Evolutionary conservation across 2,888 invertebrate species (phyloP).

Genomic region (Lamellibrachia columna): DNA sequence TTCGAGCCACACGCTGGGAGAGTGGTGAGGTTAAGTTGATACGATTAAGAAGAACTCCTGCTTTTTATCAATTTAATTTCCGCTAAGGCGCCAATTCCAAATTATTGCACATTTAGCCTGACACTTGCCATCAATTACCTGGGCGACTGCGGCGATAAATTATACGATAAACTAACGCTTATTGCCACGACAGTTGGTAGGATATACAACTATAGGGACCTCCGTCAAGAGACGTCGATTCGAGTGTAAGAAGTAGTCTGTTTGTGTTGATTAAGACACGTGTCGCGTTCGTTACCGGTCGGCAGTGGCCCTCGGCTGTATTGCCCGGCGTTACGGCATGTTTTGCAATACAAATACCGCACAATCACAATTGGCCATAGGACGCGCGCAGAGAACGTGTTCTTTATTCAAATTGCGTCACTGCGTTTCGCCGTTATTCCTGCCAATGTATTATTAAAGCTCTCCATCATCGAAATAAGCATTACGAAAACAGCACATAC

Average conservation of each 20-base stretch:
- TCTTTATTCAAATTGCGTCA: conserved; percentile 16
- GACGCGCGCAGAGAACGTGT: neutral
- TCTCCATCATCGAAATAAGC: neutral
- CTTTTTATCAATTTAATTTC: neutral
- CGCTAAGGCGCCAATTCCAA: neutral
- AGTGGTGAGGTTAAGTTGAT: neutral
- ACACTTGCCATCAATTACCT: neutral
- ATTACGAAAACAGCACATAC: conserved; percentile 16
- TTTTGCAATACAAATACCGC: neutral
- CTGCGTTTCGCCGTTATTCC: neutral
- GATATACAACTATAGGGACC: no score
- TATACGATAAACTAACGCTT: no score
- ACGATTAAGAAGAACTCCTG: neutral
- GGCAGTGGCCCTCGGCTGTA: neutral
- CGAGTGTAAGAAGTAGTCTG: neutral
- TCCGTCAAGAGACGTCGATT: no score
- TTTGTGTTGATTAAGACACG: neutral
- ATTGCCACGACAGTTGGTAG: no score
- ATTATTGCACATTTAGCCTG: neutral
- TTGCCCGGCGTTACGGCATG: neutral
- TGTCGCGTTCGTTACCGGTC: neutral
- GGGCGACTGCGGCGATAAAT: neutral
- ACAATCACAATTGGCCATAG: neutral
- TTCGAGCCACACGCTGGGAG: neutral
- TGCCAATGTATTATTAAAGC: neutral